phyloP scores from a whole-genome alignment of 2,113 vertebrate species.

The Mesembrinibis cayennensis region DNA sequence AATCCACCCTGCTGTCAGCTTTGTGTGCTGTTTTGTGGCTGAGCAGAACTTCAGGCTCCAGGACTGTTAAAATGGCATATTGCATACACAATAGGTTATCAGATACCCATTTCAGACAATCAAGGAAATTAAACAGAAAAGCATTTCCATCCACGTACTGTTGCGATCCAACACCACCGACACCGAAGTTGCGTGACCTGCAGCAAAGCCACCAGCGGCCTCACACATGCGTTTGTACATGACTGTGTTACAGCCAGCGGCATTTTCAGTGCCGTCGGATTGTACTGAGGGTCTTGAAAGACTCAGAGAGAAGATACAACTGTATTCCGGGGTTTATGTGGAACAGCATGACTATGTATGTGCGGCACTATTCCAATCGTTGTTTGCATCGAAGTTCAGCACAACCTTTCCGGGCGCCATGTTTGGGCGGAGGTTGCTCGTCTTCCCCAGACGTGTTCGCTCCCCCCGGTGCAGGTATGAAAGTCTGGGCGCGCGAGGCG shows the following conservation, averaged over 20 bases:
- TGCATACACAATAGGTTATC: not conserved
- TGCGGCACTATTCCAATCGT: not conserved
- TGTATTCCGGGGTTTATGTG: not conserved
- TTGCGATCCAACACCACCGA: not conserved
- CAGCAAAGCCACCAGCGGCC: not conserved
- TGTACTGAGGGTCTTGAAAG: not conserved
- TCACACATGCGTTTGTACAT: not conserved
- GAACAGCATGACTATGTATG: not conserved
- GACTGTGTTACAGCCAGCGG: not conserved
- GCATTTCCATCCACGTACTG: not conserved
- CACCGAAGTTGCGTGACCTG: not conserved
- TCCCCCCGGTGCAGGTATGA: not conserved
- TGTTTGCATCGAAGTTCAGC: not conserved
- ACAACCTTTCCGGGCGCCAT: not conserved
- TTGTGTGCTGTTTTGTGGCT: not conserved
- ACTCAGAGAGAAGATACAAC: not conserved
- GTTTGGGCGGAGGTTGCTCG: not conserved
- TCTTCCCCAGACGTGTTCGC: not conserved
- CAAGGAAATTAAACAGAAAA: not conserved
- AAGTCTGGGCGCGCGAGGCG: not conserved
- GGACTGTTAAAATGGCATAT: conserved; percentile 11
- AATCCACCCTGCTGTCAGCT: conserved; percentile 16
- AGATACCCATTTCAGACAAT: not conserved
- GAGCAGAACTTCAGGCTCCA: not conserved
- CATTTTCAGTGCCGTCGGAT: not conserved